Conservation (phyloP, 1,140 invertebrate species). For the Drosophila nigromelanica region DNA sequence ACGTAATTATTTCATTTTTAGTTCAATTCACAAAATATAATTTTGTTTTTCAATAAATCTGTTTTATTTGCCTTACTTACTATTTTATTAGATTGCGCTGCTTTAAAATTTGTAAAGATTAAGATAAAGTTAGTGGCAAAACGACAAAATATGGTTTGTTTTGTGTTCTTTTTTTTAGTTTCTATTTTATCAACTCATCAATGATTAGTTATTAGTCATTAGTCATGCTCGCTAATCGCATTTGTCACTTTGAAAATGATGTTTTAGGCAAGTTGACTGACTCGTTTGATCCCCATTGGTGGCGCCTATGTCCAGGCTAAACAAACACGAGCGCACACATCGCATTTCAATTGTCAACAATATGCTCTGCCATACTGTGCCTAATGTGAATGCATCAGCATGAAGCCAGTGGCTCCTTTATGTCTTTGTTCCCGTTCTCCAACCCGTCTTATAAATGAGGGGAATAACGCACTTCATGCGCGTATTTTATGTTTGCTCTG, state of each 20-base stretch:
- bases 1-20: no score
- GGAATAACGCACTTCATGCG: conserved; percentile 64
- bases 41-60: no score
- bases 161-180: background rate
- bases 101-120: no score
- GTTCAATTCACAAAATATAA: no score
- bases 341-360: conserved; percentile 75
- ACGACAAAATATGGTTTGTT: no score
- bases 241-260: background rate
- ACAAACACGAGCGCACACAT: conserved; percentile 53
- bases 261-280: no score
- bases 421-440: conserved; percentile 34
- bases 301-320: conserved; percentile 26
- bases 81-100: no score
- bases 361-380: conserved; percentile 37
- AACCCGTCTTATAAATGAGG: conserved; percentile 5
- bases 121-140: no score
- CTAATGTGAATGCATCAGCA: conserved; percentile 65
- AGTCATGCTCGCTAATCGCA: background rate
- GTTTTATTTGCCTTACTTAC: no score
- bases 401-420: conserved; percentile 48
- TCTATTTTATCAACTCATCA: background rate
- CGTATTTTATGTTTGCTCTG: conserved; percentile 72
- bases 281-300: background rate
- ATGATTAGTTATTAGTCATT: no score